These are phyloP conservation scores for Sitobion miscanthi DNA, from an alignment of 1,140 invertebrate species.

Conservation along the genomic window DNA sequence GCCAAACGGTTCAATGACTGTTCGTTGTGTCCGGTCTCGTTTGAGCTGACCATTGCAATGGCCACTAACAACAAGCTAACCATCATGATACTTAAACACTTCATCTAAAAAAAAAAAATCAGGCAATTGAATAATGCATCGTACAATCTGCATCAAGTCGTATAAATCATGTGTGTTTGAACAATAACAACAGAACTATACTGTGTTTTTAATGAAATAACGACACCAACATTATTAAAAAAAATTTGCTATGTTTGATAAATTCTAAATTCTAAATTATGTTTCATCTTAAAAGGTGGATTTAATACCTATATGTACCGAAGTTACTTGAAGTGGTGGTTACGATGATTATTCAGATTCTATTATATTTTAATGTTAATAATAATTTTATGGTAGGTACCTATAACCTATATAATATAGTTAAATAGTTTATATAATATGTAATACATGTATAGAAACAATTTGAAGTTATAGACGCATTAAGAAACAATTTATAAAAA, in stretches of 20 bases:
- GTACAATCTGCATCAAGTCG: background rate
- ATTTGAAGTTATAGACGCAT: background rate
- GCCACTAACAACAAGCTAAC: conserved; percentile 25
- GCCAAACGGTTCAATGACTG: conserved; percentile 5
- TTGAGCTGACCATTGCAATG: conserved; percentile 40
- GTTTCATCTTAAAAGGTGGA: background rate
- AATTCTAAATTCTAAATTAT: background rate
- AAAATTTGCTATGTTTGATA: background rate
- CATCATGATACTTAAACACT: conserved; percentile 46
- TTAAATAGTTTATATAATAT: background rate
- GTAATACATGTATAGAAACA: background rate
- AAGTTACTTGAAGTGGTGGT: background rate
- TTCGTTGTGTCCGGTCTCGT: background rate
- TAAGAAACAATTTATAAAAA: background rate
- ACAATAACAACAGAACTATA: background rate
- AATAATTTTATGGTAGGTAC: background rate
- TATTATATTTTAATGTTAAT: background rate
- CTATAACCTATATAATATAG: too few species aligned
- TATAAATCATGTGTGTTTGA: background rate
- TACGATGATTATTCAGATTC: background rate
- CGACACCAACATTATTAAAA: background rate
- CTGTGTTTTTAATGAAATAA: background rate
- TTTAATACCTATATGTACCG: background rate
- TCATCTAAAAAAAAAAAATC: conserved; percentile 41
- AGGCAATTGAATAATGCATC: background rate